These are phyloP conservation scores for Strigamia maritima DNA, from an alignment of 2,888 invertebrate species.

Conservation along the genomic window DNA sequence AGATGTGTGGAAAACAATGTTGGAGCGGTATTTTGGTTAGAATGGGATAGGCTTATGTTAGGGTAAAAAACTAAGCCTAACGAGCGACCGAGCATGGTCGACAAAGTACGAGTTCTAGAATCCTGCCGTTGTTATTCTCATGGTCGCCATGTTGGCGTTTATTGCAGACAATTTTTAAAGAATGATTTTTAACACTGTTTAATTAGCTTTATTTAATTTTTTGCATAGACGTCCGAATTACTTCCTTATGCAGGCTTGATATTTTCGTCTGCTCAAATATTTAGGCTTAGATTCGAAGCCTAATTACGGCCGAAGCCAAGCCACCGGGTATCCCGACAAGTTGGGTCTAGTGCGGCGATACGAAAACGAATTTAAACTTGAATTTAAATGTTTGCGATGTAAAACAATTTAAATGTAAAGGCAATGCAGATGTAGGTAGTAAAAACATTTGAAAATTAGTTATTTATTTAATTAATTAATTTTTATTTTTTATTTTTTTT, in stretches of 20 bases:
- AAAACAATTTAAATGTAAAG: background rate
- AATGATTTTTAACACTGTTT: background rate
- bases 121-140: background rate
- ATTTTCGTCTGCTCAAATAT: constrained; percentile 18
- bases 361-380: background rate
- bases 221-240: background rate
- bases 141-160: constrained; percentile 29
- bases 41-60: constrained; percentile 28
- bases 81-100: constrained; percentile 15
- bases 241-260: background rate
- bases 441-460: background rate
- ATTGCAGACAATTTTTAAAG: background rate
- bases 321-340: background rate
- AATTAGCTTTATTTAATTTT: background rate
- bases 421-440: too few species aligned
- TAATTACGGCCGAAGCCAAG: background rate
- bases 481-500: too few species aligned
- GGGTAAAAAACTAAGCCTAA: constrained; percentile 33
- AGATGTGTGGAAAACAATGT: background rate
- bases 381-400: background rate
- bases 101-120: constrained; percentile 5
- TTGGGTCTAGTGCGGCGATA: background rate
- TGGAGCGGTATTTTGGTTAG: background rate
- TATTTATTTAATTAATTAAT: background rate
- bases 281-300: background rate